Conservation (phyloP, 92 coral and sea anemone genomes). For the Micromussa lordhowensis region DNA sequence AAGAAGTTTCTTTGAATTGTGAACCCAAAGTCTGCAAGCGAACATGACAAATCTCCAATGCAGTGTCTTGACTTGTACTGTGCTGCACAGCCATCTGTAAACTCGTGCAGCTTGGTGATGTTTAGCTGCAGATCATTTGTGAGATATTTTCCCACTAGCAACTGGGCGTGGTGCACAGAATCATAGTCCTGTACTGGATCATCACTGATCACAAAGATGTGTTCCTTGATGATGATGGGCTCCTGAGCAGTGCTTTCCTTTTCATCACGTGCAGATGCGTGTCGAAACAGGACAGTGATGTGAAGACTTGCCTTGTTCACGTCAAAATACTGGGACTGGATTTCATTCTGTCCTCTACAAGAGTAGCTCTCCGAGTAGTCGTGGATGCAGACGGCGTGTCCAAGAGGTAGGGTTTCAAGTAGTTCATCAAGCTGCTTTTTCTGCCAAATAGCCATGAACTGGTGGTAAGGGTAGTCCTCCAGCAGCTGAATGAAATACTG, state of each 20-base stretch:
- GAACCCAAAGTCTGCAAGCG: slow-evolving; percentile 49
- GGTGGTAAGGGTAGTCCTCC: slow-evolving; percentile 29
- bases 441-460: slow-evolving; percentile 39
- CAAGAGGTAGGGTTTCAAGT: slow-evolving; percentile 31
- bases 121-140: neutral
- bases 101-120: slow-evolving; percentile 51
- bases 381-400: slow-evolving; percentile 26
- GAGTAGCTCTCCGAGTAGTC: slow-evolving; percentile 28
- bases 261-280: slow-evolving; percentile 28
- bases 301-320: slow-evolving; percentile 37
- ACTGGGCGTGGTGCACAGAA: slow-evolving; percentile 8
- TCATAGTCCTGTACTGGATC: slow-evolving; percentile 20
- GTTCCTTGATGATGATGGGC: neutral
- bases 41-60: slow-evolving; percentile 51
- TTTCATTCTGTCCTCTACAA: slow-evolving; percentile 14
- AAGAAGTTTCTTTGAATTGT: slow-evolving; percentile 36
- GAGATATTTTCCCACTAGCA: slow-evolving; percentile 18
- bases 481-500: slow-evolving; percentile 44
- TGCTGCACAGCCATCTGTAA: slow-evolving; percentile 67
- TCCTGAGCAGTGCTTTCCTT: slow-evolving; percentile 41
- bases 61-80: slow-evolving; percentile 64
- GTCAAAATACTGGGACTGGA: slow-evolving; percentile 15
- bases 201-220: slow-evolving; percentile 29
- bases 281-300: slow-evolving; percentile 32
- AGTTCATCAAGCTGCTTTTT: slow-evolving; percentile 34